These are phyloP conservation scores for Coenonympha arcania DNA, from an alignment of 2,888 invertebrate genomes.

Conservation along the genomic window DNA sequence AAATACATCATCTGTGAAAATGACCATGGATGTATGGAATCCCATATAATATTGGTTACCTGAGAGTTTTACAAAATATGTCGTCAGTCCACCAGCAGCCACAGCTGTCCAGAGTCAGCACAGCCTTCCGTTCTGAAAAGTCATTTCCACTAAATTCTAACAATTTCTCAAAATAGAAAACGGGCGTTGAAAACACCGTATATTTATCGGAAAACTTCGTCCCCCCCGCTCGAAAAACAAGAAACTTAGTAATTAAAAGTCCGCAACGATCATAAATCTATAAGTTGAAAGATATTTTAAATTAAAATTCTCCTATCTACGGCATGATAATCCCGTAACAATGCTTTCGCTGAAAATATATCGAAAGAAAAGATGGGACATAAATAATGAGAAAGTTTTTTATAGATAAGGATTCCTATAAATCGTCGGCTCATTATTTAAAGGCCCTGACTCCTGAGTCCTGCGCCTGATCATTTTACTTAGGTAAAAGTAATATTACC, in stretches of 20 bases:
- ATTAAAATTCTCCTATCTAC: conserved; percentile 51
- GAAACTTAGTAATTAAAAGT: conserved; percentile 57
- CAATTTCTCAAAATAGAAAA: conserved; percentile 1
- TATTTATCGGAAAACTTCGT: conserved; percentile 15
- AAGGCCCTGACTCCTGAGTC: background rate
- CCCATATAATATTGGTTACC: no score
- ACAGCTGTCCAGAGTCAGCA: no score
- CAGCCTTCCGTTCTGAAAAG: no score
- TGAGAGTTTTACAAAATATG: no score
- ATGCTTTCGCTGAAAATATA: conserved; percentile 35
- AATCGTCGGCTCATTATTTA: background rate
- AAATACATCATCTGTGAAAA: no score
- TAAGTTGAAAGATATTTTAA: conserved; percentile 59
- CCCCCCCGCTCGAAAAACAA: conserved; percentile 23
- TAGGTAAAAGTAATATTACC: no score
- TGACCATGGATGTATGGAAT: no score
- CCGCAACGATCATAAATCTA: conserved; percentile 51
- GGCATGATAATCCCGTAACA: conserved; percentile 36
- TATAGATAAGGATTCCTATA: conserved; percentile 3
- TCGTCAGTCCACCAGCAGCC: no score
- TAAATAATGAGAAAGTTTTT: conserved; percentile 29
- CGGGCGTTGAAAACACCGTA: conserved; percentile 10
- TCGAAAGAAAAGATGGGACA: conserved; percentile 36
- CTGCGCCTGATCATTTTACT: no score
- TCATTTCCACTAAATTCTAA: background rate